Percentiles rank a stretch among this genome's conserved stretches.
These are phyloP conservation scores for Eurosta solidaginis DNA, from an alignment of 1,140 invertebrate genomes.

Conservation along the genomic window DNA sequence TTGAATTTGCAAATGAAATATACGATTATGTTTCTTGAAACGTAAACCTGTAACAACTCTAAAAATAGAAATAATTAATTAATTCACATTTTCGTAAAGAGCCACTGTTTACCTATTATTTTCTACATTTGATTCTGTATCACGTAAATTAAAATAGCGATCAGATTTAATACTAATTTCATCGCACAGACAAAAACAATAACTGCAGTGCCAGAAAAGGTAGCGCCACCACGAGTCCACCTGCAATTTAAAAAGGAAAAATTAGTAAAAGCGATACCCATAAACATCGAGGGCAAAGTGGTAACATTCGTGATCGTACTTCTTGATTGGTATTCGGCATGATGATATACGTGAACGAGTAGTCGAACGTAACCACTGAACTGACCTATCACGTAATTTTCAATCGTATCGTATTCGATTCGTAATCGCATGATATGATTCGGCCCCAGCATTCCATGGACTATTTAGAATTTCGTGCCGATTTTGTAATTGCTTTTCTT, in stretches of 20 bases:
- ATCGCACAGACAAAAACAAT: constrained; percentile 87
- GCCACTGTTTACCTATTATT: constrained; percentile 81
- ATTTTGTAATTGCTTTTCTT: no score
- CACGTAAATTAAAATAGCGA: constrained; percentile 77
- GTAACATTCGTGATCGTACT: no score
- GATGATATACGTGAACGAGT: no score
- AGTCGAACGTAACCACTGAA: no score
- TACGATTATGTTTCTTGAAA: constrained; percentile 72
- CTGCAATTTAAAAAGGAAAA: constrained; percentile 56
- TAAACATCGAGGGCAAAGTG: background rate
- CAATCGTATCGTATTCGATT: no score
- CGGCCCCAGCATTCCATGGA: no score
- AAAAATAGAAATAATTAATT: constrained; percentile 27
- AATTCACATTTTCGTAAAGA: background rate
- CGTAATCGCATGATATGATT: no score
- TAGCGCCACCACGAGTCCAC: constrained; percentile 85
- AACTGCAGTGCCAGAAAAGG: constrained; percentile 85
- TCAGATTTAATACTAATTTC: constrained; percentile 71
- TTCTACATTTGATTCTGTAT: constrained; percentile 67
- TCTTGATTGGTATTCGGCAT: no score
- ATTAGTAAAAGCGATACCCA: background rate
- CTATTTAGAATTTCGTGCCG: no score
- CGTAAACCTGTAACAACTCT: constrained; percentile 80
- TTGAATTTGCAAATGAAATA: constrained; percentile 84
- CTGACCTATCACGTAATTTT: no score